These are phyloP conservation scores for Corythornis cristatus DNA, from an alignment of 2,113 vertebrate species.

Conservation along the genomic window DNA sequence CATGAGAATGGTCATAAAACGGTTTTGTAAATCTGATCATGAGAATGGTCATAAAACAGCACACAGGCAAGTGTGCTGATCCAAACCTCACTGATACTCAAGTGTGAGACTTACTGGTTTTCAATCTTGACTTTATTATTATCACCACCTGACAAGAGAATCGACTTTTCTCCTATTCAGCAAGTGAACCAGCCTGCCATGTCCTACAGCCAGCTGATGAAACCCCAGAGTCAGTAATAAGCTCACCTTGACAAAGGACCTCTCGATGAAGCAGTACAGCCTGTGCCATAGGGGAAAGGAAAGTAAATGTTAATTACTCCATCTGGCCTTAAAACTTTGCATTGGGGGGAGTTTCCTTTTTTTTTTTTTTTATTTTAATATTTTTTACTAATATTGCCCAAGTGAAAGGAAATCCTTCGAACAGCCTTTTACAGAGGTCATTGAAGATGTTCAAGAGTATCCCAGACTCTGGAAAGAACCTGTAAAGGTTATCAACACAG, in stretches of 20 bases:
- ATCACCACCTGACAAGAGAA: background rate
- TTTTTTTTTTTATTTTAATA: background rate
- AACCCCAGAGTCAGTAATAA: background rate
- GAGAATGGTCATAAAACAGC: background rate
- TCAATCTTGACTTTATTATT: background rate
- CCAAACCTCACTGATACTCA: background rate
- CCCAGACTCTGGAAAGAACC: background rate
- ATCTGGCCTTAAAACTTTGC: background rate
- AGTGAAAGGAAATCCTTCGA: background rate
- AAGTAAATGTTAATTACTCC: background rate
- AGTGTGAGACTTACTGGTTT: background rate
- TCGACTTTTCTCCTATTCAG: background rate
- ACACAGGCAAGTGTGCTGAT: fast-evolving
- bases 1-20: background rate
- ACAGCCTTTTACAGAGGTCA: background rate
- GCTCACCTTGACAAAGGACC: background rate
- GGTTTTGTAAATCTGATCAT: background rate
- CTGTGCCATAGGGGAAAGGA: background rate
- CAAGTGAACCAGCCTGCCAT: background rate
- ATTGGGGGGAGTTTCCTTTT: background rate
- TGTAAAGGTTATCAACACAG: background rate
- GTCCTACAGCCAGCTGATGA: background rate
- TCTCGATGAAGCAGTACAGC: background rate
- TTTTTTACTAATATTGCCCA: background rate
- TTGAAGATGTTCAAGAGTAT: background rate